These are phyloP conservation scores for Xestia rhomboidea DNA, from an alignment of 2,888 invertebrate genomes.

Conservation along the genomic window DNA sequence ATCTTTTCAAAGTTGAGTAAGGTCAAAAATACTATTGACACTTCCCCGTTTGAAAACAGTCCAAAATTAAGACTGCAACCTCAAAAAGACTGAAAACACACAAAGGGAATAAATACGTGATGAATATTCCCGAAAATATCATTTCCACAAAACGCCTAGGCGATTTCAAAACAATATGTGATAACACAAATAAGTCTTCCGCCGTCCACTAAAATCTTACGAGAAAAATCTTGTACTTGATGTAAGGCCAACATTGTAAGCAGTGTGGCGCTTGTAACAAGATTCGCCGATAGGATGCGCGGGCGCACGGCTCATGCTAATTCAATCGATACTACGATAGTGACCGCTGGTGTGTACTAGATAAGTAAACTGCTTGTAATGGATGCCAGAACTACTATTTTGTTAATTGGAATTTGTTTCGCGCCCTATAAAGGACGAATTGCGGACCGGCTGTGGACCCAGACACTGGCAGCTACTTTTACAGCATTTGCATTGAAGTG, in stretches of 20 bases:
- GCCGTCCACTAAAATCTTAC: conserved; percentile 40
- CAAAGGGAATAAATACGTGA: neutral
- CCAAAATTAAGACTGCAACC: neutral
- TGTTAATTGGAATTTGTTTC: conserved; percentile 33
- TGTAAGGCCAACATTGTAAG: conserved; percentile 59
- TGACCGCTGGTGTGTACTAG: conserved; percentile 46
- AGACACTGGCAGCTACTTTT: neutral
- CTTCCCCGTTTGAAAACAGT: conserved; percentile 8
- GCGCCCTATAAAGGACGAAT: neutral
- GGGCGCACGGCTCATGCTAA: conserved; percentile 77
- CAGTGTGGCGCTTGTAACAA: conserved; percentile 53
- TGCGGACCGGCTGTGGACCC: neutral
- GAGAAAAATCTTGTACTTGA: conserved; percentile 56
- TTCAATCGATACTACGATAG: conserved; percentile 79
- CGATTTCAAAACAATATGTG: conserved; percentile 13
- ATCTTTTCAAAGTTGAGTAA: conserved; percentile 24
- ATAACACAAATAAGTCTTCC: conserved; percentile 25
- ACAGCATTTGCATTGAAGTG: neutral
- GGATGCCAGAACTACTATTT: conserved; percentile 50
- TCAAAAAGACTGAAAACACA: neutral
- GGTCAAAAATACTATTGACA: conserved; percentile 5
- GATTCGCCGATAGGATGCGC: conserved; percentile 73
- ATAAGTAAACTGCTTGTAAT: conserved; percentile 62
- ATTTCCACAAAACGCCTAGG: conserved; percentile 1
- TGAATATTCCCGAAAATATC: neutral